A percentile compares a stretch with the other conserved stretches of the same genome.
phyloP scores from a whole-genome alignment of 2,888 invertebrate genomes.

The Kuschelorhynchus macadamiae region DNA sequence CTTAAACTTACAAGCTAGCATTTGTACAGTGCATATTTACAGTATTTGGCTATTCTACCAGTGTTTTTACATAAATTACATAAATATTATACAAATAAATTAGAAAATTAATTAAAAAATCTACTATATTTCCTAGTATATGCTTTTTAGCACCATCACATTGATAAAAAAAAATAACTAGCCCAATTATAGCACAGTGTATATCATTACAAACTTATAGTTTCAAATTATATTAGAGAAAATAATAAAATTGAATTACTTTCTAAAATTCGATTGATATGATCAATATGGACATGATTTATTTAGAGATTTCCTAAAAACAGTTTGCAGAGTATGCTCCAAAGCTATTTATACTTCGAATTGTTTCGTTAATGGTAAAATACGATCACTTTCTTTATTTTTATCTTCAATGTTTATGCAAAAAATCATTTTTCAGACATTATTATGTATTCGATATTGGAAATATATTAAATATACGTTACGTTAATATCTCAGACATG shows the following conservation, averaged over 20 bases:
- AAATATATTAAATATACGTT: too few species aligned
- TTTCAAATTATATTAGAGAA: not conserved
- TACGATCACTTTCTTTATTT: too few species aligned
- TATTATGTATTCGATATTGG: too few species aligned
- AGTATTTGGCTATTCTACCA: conserved; percentile 35
- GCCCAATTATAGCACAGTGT: conserved; percentile 35
- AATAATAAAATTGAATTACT: not conserved
- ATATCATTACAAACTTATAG: conserved; percentile 4
- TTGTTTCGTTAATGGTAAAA: too few species aligned
- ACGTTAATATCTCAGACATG: too few species aligned
- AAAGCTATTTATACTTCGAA: too few species aligned
- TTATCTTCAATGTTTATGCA: too few species aligned
- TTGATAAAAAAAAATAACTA: conserved; percentile 57
- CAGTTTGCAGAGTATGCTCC: too few species aligned
- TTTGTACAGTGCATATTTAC: conserved; percentile 63
- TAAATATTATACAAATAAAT: conserved; percentile 52
- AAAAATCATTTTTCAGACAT: too few species aligned
- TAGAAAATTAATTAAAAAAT: conserved; percentile 57
- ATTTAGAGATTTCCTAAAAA: too few species aligned
- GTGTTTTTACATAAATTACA: conserved; percentile 46
- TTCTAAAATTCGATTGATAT: too few species aligned
- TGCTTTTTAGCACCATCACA: conserved; percentile 66
- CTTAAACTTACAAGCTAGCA: conserved; percentile 54
- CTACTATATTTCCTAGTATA: conserved; percentile 55
- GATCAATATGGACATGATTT: too few species aligned